phyloP scores from a whole-genome alignment of 2,797 vertebrate species.

The Halcyon badia region DNA sequence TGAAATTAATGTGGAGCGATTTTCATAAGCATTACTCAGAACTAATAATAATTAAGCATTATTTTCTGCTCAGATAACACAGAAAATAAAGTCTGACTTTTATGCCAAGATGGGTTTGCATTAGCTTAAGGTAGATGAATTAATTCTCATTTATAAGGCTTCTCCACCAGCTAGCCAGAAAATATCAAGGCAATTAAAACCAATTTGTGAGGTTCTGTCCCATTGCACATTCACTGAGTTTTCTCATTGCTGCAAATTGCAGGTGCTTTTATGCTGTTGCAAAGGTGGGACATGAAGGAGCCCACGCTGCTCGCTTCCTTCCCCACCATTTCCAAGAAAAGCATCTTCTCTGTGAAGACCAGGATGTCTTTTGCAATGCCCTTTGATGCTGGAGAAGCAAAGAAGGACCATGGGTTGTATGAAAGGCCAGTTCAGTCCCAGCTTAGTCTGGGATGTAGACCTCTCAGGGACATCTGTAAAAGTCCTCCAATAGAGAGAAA shows the following conservation, averaged over 20 bases:
- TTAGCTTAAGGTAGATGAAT: constrained; percentile 74
- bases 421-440: neutral
- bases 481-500: neutral
- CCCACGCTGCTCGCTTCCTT: neutral
- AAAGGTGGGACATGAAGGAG: constrained; percentile 19
- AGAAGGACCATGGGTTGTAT: accelerated
- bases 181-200: constrained; percentile 74
- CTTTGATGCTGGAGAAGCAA: neutral
- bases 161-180: constrained; percentile 61
- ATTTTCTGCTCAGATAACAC: constrained; percentile 77
- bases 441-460: neutral
- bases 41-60: constrained; percentile 76
- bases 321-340: neutral
- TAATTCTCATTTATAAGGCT: constrained; percentile 73
- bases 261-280: constrained; percentile 36
- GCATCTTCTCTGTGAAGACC: neutral
- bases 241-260: constrained; percentile 42
- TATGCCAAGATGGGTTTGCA: constrained; percentile 71
- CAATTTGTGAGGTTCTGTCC: constrained; percentile 72
- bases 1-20: constrained; percentile 75
- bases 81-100: constrained; percentile 72
- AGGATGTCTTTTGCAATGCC: accelerated
- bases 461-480: neutral
- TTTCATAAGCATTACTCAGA: constrained; percentile 74
- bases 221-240: constrained; percentile 55